phyloP scores from a whole-genome alignment of 1,140 invertebrate genomes.

The Lordiphosa stackelbergi region DNA sequence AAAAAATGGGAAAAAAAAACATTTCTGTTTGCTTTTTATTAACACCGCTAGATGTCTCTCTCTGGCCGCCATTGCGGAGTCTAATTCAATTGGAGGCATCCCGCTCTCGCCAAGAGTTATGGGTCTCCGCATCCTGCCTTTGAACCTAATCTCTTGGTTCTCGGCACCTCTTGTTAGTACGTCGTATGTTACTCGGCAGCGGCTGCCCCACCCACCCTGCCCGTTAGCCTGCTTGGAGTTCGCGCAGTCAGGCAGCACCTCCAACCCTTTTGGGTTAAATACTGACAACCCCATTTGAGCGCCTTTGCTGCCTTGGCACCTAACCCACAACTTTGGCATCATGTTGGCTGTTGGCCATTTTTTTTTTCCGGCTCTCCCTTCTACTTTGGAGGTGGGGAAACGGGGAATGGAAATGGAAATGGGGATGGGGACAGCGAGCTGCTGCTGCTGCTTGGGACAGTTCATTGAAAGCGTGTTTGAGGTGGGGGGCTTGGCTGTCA shows the following conservation, averaged over 20 bases:
- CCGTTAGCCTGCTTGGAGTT: slow-evolving; percentile 56
- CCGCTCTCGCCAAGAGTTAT: slow-evolving; percentile 25
- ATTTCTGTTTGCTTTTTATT: slow-evolving; percentile 65
- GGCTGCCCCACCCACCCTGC: slow-evolving; percentile 5
- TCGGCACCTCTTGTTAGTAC: slow-evolving; percentile 66
- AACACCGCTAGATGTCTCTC: slow-evolving; percentile 72
- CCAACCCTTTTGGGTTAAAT: slow-evolving; percentile 77
- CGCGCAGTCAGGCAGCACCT: slow-evolving; percentile 73
- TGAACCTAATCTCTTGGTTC: slow-evolving; percentile 72
- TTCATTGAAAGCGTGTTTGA: slow-evolving; percentile 60
- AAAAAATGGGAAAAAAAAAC: slow-evolving; percentile 24
- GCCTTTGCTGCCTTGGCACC: slow-evolving; percentile 69
- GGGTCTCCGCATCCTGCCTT: slow-evolving; percentile 32
- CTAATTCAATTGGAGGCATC: slow-evolving; percentile 63
- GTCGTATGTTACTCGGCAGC: slow-evolving; percentile 55
- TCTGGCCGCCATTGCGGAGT: slow-evolving; percentile 57
- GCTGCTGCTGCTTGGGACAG: slow-evolving; percentile 38
- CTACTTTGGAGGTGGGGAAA: slow-evolving; percentile 1
- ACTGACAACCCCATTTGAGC: slow-evolving; percentile 77
- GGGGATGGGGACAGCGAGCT: neutral
- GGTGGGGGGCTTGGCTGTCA: neutral
- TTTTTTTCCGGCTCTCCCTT: slow-evolving; percentile 4
- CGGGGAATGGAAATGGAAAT: neutral
- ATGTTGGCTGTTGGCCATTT: slow-evolving; percentile 42
- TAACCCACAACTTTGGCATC: slow-evolving; percentile 43